phyloP scores from a whole-genome alignment of 2,888 invertebrate species.

The Caenorhabditis auriculariae region DNA sequence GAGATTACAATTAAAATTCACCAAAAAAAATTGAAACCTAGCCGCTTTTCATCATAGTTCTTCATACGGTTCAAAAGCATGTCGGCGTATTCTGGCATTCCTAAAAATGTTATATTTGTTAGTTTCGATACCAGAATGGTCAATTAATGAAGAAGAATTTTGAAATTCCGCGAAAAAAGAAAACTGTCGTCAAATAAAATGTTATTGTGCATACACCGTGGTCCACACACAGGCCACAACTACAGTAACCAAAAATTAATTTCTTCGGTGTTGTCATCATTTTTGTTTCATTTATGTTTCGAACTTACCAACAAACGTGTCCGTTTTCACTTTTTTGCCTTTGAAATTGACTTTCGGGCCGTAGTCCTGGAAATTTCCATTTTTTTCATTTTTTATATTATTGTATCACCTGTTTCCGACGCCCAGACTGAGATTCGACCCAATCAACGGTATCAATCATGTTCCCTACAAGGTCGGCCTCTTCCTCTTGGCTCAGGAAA shows the following conservation, averaged over 20 bases:
- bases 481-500: conserved; percentile 78
- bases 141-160: no score
- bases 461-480: conserved; percentile 71
- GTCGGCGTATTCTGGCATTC: conserved; percentile 80
- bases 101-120: conserved; percentile 63
- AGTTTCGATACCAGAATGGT: not conserved
- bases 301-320: conserved; percentile 37
- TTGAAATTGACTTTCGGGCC: conserved; percentile 99
- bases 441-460: conserved; percentile 81
- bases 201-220: not conserved
- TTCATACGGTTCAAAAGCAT: conserved; percentile 52
- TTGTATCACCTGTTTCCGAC: conserved; percentile 77
- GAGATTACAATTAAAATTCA: no score
- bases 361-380: conserved; percentile 75
- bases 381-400: no score
- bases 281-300: not conserved
- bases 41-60: conserved; percentile 15
- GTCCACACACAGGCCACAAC: no score
- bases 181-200: not conserved
- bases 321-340: conserved; percentile 73
- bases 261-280: no score
- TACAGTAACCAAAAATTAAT: no score
- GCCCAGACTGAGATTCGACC: conserved; percentile 87
- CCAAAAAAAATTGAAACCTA: conserved; percentile 1
- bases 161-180: no score